phyloP scores from a whole-genome alignment of 2,888 invertebrate genomes.

The Xestobium rufovillosum region DNA sequence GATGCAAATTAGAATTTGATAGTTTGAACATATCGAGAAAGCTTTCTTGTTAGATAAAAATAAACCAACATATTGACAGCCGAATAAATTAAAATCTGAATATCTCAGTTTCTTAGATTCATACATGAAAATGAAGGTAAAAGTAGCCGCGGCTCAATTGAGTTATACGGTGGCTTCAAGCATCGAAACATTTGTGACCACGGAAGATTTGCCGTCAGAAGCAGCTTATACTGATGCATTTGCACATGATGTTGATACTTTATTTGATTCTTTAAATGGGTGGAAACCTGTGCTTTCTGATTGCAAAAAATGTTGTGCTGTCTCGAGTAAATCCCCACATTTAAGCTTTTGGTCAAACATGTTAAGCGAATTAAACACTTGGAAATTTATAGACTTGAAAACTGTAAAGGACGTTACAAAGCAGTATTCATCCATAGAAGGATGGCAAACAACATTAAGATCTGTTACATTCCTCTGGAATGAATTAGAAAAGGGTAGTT shows the following conservation, averaged over 20 bases:
- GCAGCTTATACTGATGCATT: conserved; percentile 14
- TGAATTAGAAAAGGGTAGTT: no score
- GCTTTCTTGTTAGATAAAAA: conserved; percentile 14
- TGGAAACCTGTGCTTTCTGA: conserved; percentile 1
- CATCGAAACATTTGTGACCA: conserved; percentile 10
- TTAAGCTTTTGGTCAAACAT: conserved; percentile 12
- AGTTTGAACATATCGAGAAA: conserved; percentile 10
- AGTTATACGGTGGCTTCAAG: conserved; percentile 12
- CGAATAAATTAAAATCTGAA: conserved; percentile 9
- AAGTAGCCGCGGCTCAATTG: conserved; percentile 14
- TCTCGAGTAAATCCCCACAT: conserved; percentile 10
- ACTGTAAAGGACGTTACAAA: conserved; percentile 5
- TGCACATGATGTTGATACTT: conserved; percentile 9
- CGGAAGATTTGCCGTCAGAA: conserved; percentile 9
- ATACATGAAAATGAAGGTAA: conserved; percentile 16
- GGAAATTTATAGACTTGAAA: conserved; percentile 10
- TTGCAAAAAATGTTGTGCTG: conserved; percentile 11
- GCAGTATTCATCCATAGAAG: conserved; percentile 7
- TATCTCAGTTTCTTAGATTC: conserved; percentile 13
- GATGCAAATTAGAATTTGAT: conserved; percentile 6
- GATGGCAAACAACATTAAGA: conserved; percentile 9
- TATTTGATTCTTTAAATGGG: conserved; percentile 15
- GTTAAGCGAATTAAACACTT: background rate
- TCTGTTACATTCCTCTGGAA: no score
- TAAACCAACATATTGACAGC: conserved; percentile 12